phyloP scores from a whole-genome alignment of 1,140 invertebrate species.

The Piezodorus guildinii region DNA sequence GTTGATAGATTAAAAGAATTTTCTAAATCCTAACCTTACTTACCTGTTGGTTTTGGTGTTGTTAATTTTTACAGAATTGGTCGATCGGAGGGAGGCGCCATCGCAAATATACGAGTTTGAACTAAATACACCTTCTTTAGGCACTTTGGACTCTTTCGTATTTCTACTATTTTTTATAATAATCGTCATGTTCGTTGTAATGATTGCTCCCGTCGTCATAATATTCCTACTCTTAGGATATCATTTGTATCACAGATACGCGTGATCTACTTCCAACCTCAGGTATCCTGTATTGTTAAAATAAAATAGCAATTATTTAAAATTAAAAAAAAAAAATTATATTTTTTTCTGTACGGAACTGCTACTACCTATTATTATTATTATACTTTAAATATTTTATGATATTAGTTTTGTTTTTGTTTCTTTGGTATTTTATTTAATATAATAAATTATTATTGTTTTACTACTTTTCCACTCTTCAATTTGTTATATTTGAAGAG shows the following conservation, averaged over 20 bases:
- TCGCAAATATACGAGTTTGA: not conserved
- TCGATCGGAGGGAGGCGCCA: conserved; percentile 4
- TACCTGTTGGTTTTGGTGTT: not conserved
- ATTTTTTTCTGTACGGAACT: too few relatives aligned
- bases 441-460: too few relatives aligned
- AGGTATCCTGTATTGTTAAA: not conserved
- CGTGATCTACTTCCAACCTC: not conserved
- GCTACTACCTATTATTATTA: too few relatives aligned
- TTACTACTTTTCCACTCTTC: too few relatives aligned
- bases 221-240: not conserved
- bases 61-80: conserved; percentile 9
- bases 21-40: too few relatives aligned
- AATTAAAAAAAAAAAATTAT: too few relatives aligned
- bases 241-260: not conserved
- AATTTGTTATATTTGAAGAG: too few relatives aligned
- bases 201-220: not conserved
- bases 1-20: too few relatives aligned
- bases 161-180: not conserved
- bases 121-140: not conserved
- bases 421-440: too few relatives aligned
- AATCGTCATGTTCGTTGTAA: not conserved
- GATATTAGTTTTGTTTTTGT: too few relatives aligned
- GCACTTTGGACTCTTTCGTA: not conserved
- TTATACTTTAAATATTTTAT: too few relatives aligned
- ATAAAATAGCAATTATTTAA: too few relatives aligned